These are phyloP conservation scores for Ecliptopera silaceata DNA, from an alignment of 2,888 invertebrate genomes.

Conservation along the genomic window DNA sequence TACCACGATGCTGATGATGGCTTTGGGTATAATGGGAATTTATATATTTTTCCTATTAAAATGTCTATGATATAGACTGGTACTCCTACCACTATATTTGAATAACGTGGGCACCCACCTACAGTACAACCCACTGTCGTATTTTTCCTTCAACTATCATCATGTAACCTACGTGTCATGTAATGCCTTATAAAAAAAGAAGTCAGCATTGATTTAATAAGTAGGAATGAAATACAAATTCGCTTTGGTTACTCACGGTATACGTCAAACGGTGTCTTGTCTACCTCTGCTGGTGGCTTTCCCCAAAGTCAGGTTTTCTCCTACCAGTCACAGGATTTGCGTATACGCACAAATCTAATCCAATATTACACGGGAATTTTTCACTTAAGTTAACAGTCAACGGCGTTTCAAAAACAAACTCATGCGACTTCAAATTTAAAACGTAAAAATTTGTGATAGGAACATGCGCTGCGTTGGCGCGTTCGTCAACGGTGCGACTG, in stretches of 20 bases:
- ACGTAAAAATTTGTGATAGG: conserved; percentile 59
- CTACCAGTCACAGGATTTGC: conserved; percentile 24
- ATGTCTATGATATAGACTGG: conserved; percentile 53
- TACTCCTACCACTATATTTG: conserved; percentile 63
- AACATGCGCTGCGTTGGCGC: conserved; percentile 71
- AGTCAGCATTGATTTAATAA: conserved; percentile 48
- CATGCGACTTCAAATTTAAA: conserved; percentile 67
- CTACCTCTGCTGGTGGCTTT: conserved; percentile 60
- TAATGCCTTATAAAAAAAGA: conserved; percentile 57
- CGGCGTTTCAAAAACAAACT: conserved; percentile 49
- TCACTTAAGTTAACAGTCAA: conserved; percentile 53
- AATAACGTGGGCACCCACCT: conserved; percentile 78
- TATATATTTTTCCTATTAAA: conserved; percentile 38
- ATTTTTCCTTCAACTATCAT: conserved; percentile 59
- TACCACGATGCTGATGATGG: neutral
- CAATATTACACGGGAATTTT: conserved; percentile 36
- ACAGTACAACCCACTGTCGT: conserved; percentile 71
- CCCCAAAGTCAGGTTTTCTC: conserved; percentile 54
- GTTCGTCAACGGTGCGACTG: conserved; percentile 74
- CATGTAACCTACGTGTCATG: conserved; percentile 73
- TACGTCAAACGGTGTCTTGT: conserved; percentile 61
- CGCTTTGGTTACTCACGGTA: conserved; percentile 71
- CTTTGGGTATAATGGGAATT: neutral
- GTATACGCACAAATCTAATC: conserved; percentile 47
- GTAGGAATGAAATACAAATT: conserved; percentile 53